Conservation (phyloP, 2,888 invertebrate species). For the Eupithecia dodoneata region DNA sequence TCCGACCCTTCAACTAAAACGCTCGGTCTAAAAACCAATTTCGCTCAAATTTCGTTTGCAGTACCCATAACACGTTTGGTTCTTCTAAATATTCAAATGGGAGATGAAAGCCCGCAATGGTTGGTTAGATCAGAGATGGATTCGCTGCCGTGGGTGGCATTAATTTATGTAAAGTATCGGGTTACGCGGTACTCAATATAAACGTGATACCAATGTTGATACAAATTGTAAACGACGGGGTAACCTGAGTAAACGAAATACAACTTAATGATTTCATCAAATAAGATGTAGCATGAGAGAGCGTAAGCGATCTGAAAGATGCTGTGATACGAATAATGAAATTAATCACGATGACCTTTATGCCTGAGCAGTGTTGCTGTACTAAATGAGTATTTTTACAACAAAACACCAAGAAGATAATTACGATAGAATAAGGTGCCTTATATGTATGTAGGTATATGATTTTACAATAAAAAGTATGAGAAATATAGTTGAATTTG, state of each 20-base stretch:
- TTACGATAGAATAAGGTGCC: neutral
- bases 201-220: constrained; percentile 76
- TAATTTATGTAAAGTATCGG: constrained; percentile 78
- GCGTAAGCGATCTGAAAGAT: neutral
- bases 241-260: constrained; percentile 47
- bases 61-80: constrained; percentile 65
- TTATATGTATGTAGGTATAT: neutral
- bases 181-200: constrained; percentile 72
- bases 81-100: constrained; percentile 75
- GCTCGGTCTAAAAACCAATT: constrained; percentile 59
- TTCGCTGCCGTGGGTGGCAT: constrained; percentile 59
- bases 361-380: neutral
- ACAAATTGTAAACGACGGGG: constrained; percentile 61
- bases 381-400: neutral
- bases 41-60: constrained; percentile 53
- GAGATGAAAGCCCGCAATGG: constrained; percentile 71
- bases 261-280: constrained; percentile 10
- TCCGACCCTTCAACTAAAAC: constrained; percentile 55
- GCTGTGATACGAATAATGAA: neutral
- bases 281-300: neutral
- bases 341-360: neutral
- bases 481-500: neutral
- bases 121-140: constrained; percentile 73
- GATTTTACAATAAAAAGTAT: neutral
- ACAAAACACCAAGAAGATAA: neutral